phyloP scores from a whole-genome alignment of 2,113 vertebrate genomes.

The Aleadryas rufinucha region DNA sequence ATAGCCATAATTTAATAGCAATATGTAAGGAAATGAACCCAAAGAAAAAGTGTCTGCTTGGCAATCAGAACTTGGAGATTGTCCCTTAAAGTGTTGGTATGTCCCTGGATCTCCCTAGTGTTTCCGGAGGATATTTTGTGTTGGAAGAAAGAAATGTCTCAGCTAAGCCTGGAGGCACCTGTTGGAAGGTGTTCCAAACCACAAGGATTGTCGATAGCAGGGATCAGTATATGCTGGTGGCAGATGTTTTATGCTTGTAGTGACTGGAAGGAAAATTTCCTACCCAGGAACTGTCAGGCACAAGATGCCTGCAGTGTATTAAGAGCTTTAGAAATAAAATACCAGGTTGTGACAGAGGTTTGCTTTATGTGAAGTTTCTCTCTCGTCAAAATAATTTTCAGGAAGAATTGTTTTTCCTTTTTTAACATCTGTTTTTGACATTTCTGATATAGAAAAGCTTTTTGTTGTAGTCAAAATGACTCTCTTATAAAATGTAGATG shows the following conservation, averaged over 20 bases:
- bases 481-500: constrained; percentile 11
- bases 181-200: neutral
- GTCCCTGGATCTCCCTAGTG: neutral
- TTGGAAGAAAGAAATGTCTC: neutral
- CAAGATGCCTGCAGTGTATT: neutral
- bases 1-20: neutral
- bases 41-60: neutral
- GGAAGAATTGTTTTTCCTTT: constrained; percentile 27
- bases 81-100: neutral
- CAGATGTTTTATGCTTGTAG: neutral
- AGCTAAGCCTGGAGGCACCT: neutral
- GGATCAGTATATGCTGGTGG: neutral
- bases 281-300: constrained; percentile 24
- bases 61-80: neutral
- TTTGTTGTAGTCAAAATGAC: constrained; percentile 25
- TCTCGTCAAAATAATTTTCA: constrained; percentile 34
- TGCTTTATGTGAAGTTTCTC: constrained; percentile 15
- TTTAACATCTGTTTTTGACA: constrained; percentile 31
- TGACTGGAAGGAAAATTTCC: constrained; percentile 10
- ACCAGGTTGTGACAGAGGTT: neutral
- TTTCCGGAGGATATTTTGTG: neutral
- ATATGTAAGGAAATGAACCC: neutral
- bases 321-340: constrained; percentile 45
- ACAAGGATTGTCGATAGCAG: neutral
- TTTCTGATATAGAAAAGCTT: constrained; percentile 25